These are phyloP conservation scores for Acanthoscelides obtectus DNA, from an alignment of 2,888 invertebrate genomes.

Conservation along the genomic window DNA sequence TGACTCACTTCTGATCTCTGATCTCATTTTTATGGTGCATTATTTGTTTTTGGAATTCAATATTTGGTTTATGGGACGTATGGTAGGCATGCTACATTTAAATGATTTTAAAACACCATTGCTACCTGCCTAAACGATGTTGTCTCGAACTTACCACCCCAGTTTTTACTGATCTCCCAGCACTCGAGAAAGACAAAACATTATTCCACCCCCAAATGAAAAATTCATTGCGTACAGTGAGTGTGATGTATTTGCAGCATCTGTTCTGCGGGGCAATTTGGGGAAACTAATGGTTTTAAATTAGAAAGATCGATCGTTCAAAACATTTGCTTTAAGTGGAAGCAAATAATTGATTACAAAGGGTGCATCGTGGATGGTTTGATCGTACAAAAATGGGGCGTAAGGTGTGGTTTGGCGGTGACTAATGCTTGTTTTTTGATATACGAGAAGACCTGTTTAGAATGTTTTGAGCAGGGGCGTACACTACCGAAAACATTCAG, in stretches of 20 bases:
- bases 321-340: conserved; percentile 18
- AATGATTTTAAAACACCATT: too few species aligned
- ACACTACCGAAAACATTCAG: too few species aligned
- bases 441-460: background rate
- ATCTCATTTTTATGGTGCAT: too few species aligned
- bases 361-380: background rate
- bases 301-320: conserved; percentile 23
- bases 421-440: background rate
- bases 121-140: background rate
- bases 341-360: conserved; percentile 1
- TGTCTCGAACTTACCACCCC: background rate
- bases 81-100: too few species aligned
- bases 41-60: too few species aligned
- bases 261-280: conserved; percentile 22
- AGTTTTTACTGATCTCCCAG: conserved; percentile 12
- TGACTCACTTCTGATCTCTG: too few species aligned
- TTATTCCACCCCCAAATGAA: conserved; percentile 24
- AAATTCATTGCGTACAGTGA: conserved; percentile 20
- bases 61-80: too few species aligned
- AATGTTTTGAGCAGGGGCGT: too few species aligned
- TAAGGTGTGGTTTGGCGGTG: background rate
- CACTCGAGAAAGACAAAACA: background rate
- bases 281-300: conserved; percentile 23
- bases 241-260: conserved; percentile 27
- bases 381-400: background rate